phyloP scores from a whole-genome alignment of 2,113 vertebrate genomes.

The Vidua macroura region DNA sequence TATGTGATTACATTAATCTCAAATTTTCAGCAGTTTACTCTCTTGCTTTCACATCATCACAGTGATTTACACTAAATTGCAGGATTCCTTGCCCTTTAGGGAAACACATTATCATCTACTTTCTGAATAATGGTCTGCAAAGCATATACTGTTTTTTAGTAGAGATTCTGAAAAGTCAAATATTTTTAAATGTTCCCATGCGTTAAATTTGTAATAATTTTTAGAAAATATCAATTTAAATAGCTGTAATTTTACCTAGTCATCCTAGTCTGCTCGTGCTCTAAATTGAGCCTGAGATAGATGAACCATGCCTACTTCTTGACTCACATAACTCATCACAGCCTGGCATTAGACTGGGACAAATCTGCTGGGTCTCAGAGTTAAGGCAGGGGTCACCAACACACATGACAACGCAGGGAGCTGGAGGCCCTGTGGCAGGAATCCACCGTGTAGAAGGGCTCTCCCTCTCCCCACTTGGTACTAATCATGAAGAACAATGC shows the following conservation, averaged over 20 bases:
- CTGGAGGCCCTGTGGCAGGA: neutral
- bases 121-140: constrained; percentile 7
- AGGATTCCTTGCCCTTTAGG: constrained; percentile 22
- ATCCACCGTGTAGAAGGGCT: neutral
- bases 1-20: neutral
- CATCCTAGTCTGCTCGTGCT: neutral
- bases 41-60: neutral
- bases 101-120: neutral
- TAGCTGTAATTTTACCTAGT: neutral
- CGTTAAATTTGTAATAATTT: neutral
- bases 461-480: neutral
- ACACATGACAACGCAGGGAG: fast-evolving
- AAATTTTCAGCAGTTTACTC: neutral
- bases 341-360: fast-evolving
- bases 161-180: neutral
- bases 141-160: neutral
- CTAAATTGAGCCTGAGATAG: neutral
- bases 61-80: constrained; percentile 2
- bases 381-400: neutral
- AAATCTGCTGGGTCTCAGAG: neutral
- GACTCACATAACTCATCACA: fast-evolving
- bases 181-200: neutral
- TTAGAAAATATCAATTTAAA: neutral
- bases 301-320: neutral
- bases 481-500: neutral